These are phyloP conservation scores for Ceyx melanurus DNA, from an alignment of 2,113 vertebrate genomes.

Conservation along the genomic window DNA sequence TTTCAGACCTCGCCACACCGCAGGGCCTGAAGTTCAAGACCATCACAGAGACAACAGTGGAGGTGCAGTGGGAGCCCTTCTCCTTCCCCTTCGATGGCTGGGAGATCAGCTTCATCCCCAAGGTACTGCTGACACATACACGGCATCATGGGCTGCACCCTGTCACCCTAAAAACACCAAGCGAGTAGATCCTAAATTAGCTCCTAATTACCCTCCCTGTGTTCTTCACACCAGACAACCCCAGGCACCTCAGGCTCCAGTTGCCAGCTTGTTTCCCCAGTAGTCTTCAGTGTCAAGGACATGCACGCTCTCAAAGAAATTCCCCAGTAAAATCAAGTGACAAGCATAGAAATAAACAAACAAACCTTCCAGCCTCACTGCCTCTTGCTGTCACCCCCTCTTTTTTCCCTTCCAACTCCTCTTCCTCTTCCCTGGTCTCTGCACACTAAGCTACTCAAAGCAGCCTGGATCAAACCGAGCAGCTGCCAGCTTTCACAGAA, in stretches of 20 bases:
- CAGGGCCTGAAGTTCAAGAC: conserved; percentile 93
- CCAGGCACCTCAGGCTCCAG: background rate
- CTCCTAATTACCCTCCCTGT: background rate
- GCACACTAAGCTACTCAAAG: background rate
- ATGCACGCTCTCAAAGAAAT: background rate
- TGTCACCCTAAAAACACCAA: background rate
- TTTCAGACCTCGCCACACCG: conserved; percentile 91
- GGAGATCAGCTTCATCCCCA: conserved; percentile 99
- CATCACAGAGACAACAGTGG: conserved; percentile 92
- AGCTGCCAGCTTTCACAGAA: background rate
- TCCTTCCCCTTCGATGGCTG: conserved; percentile 93
- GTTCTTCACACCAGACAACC: background rate
- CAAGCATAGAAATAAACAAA: background rate
- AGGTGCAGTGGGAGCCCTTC: conserved; percentile 96
- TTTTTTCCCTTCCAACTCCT: background rate
- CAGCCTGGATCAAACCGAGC: rapidly evolving
- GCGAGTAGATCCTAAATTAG: rapidly evolving
- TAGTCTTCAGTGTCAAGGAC: background rate
- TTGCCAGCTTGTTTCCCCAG: background rate
- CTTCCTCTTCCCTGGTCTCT: background rate
- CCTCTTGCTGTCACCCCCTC: background rate
- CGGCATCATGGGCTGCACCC: rapidly evolving
- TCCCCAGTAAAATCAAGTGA: background rate
- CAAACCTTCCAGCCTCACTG: background rate
- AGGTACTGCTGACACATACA: conserved; percentile 73